These are phyloP conservation scores for Hypsibius dujardini DNA, from an alignment of 1,140 invertebrate genomes.

Conservation along the genomic window DNA sequence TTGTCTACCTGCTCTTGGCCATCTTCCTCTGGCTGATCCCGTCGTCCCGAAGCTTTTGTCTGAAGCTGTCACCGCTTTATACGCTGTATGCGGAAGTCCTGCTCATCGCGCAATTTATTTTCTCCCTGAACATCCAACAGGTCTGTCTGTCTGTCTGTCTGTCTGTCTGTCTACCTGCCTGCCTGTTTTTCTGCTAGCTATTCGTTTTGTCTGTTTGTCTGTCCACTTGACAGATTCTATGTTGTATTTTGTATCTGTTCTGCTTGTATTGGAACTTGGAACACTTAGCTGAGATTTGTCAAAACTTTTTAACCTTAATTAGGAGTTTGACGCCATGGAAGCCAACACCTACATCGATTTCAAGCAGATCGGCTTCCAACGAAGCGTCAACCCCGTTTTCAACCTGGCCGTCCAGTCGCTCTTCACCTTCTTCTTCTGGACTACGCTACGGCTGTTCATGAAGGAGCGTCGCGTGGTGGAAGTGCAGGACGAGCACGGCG, in stretches of 20 bases:
- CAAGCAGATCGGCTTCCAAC: constrained; percentile 65
- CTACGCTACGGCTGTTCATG: constrained; percentile 72
- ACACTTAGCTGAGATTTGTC: no score
- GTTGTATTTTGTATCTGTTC: no score
- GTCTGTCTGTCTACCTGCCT: no score
- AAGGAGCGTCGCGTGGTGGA: constrained; percentile 47
- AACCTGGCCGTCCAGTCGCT: constrained; percentile 57
- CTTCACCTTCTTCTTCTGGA: constrained; percentile 83
- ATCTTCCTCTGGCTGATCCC: constrained; percentile 88
- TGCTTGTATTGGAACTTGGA: no score
- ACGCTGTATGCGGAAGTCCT: constrained; percentile 63
- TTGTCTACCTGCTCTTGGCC: constrained; percentile 76
- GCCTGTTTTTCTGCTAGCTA: no score
- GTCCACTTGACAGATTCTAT: no score
- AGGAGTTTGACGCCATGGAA: constrained; percentile 53
- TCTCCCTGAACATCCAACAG: constrained; percentile 68
- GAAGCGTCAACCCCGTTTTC: constrained; percentile 46
- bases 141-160: no score
- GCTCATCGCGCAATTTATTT: constrained; percentile 70
- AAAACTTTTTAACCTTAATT: no score
- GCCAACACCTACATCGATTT: constrained; percentile 43
- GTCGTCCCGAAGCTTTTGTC: constrained; percentile 74
- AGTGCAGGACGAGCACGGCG: constrained; percentile 25
- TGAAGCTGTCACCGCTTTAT: constrained; percentile 74
- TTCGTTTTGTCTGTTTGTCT: no score